Base-by-base conservation (phyloP, 2,797 vertebrate genomes). In the Manis javanica region DNA sequence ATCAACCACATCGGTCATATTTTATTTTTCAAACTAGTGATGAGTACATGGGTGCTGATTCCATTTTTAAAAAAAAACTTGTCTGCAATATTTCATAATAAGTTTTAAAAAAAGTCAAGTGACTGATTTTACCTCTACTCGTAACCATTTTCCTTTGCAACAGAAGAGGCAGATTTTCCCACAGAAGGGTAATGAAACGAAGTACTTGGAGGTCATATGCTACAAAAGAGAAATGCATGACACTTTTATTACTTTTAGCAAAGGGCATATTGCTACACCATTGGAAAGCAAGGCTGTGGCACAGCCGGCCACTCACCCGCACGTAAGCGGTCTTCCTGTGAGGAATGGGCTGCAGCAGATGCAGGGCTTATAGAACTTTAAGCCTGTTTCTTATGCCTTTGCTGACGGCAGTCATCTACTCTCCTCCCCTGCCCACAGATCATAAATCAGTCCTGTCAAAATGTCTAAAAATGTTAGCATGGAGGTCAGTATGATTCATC, bases 111-210 rank as follows among this genome's bases (percentile, higher is more conserved):
- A 85, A 87, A 93, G 75, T 69, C 24, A 87, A 96, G 74, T 42
- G 59, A 84, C 21, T 72, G 21, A 53, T 90, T 95, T 98, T 98
- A 99, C 99, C 99, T 99, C 99, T 12, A 98, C 99, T 97, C 99
- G 99, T 79, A 99, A 98, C 99, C 99, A 99, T 97, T 99, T 99
- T 97, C 98, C 99, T 98, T 99, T 99, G 97, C 98, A 98, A 69
- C 98, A 98, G 83, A 99, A 99, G 66, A 99, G 98, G 98, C 99
- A 99, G 92, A 99, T 97, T 98, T 99, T 99, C 83, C 99, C 99
- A 98, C 98, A 99, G 97, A 99, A 99, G 24, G 99, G 99, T 83
- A 98, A 97, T 0, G 99, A 99, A 82, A 99, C 98, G 94, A 99
- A 98, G 89, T 97, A 99, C 49, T 99, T 99, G 12, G 99, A 98